Evolutionary conservation across 2,888 invertebrate species (phyloP).

Genomic region (Cryptosula pallasiana): DNA sequence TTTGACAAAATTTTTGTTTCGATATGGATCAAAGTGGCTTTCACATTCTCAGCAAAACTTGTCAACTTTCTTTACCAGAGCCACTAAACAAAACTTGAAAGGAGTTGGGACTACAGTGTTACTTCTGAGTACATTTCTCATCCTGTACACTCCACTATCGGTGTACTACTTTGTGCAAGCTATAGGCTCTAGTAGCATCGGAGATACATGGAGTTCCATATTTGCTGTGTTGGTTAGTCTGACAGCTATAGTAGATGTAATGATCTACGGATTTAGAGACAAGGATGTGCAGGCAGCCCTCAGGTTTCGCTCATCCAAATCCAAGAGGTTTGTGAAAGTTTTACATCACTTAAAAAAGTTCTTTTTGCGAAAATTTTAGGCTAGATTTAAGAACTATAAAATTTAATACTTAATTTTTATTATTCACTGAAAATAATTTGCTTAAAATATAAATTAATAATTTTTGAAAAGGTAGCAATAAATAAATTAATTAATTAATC

Average conservation of each 20-base stretch:
- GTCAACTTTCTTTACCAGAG: too few relatives aligned
- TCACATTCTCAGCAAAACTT: too few relatives aligned
- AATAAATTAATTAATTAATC: too few relatives aligned
- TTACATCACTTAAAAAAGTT: too few relatives aligned
- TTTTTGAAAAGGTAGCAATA: not conserved
- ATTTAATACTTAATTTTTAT: too few relatives aligned
- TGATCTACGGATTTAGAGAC: not conserved
- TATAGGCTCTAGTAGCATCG: not conserved
- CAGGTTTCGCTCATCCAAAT: not conserved
- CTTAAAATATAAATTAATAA: too few relatives aligned
- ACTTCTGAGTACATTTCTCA: not conserved
- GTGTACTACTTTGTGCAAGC: not conserved
- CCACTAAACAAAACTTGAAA: not conserved
- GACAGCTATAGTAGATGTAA: not conserved
- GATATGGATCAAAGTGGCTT: too few relatives aligned
- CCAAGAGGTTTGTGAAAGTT: too few relatives aligned
- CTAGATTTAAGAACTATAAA: too few relatives aligned
- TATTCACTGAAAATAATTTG: too few relatives aligned
- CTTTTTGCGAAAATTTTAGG: too few relatives aligned
- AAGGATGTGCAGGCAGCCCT: not conserved
- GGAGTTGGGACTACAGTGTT: constrained; percentile 6
- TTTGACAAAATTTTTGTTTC: too few relatives aligned
- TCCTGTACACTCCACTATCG: not conserved
- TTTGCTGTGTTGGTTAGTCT: not conserved
- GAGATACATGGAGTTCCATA: not conserved